Evolutionary conservation across 2,888 invertebrate species (phyloP).

Genomic region (Tetropium fuscum): DNA sequence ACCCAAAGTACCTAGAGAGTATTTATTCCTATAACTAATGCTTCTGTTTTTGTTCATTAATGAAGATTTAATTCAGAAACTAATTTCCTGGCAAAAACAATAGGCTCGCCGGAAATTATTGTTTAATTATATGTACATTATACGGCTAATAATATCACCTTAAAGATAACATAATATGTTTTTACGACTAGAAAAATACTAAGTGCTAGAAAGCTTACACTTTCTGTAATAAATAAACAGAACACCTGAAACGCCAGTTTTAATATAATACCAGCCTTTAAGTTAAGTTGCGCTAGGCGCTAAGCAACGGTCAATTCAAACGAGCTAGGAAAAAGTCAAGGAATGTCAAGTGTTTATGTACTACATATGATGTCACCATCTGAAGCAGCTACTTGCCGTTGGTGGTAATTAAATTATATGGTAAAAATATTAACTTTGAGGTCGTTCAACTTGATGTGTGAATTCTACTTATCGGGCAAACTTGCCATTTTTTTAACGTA

Average conservation of each 20-base stretch:
- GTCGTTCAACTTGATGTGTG: conserved; percentile 20
- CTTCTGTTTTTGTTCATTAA: too few relatives aligned
- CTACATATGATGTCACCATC: conserved; percentile 28
- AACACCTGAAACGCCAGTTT: too few relatives aligned
- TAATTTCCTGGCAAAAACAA: neutral
- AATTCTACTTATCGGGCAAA: conserved; percentile 11
- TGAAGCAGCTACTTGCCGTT: conserved; percentile 14
- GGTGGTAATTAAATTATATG: conserved; percentile 32
- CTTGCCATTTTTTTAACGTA: too few relatives aligned
- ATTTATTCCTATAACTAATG: neutral
- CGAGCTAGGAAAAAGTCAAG: conserved; percentile 21
- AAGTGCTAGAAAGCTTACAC: too few relatives aligned
- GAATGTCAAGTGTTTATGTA: conserved; percentile 30
- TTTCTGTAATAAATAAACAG: too few relatives aligned
- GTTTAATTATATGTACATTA: neutral
- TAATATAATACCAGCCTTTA: too few relatives aligned
- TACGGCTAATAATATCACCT: too few relatives aligned
- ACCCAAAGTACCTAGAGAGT: neutral
- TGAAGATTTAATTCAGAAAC: too few relatives aligned
- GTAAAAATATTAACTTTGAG: conserved; percentile 27
- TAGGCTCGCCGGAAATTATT: neutral
- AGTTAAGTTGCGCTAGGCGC: too few relatives aligned
- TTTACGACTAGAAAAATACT: too few relatives aligned
- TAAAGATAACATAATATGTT: too few relatives aligned
- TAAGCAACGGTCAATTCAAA: too few relatives aligned